Base-by-base conservation (phyloP, 2,888 invertebrate genomes). In the Oscheius sp. region DNA sequence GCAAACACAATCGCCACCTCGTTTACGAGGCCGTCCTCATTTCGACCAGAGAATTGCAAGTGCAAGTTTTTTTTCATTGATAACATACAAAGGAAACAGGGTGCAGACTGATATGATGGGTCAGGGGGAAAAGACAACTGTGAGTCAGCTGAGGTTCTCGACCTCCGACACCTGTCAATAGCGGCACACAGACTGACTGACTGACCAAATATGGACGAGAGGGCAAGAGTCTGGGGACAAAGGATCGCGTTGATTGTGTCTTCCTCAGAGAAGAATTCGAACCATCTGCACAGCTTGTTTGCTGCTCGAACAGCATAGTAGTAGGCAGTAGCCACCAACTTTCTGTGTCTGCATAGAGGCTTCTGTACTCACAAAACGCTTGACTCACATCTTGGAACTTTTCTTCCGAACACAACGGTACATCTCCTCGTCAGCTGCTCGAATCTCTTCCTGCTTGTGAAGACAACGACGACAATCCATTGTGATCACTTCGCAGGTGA, bases 121-220 rank as follows among this genome's bases (percentile, higher is more conserved):
- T 42, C 42, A 42, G 4, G 42, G 21, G 21, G 21, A 21, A 5
- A 42, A 42, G 7, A 42, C 4, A 42, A 42, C 42, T 5, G 42
- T 42, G 60, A 60, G 37, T 57, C 57, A 57, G 60, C n/a, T 42
- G 4, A 21, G 42, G 3, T 7, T 7, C 42, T 7, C 42, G 42
- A 42, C 42, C 42, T 42, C 60, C 58, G 60, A 60, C 60, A 60
- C 60, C 60, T 60, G 60, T 60, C 60, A 60, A 60, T 60, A 35
- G 35, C 42, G 42, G 42, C 11, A 58, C 10, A 60, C 37, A 60
- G 37, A 57, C 57, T 57, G 57, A 57, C 57, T 33, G 33, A 57
- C n/a, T n/a, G 60, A 37, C n/a, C 60, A 60, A 60, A 60, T 35
- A 60, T 5, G 37, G 60, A 37, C 2, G 60, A 42, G 60, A 53